phyloP scores from a whole-genome alignment of 2,113 vertebrate species.

The Peromyscus californicus region DNA sequence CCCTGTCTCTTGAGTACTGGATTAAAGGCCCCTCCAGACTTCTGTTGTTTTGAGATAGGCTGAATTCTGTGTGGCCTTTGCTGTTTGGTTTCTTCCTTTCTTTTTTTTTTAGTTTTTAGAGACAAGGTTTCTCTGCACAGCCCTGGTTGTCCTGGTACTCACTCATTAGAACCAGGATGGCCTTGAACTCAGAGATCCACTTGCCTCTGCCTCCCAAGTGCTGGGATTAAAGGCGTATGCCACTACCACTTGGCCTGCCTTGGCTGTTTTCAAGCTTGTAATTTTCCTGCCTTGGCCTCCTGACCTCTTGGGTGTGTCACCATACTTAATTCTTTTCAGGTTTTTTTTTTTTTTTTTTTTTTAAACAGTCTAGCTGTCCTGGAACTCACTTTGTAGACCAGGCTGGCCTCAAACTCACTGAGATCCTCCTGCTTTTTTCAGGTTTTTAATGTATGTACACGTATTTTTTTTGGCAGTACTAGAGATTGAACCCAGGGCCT shows the following conservation, averaged over 20 bases:
- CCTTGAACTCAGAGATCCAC: background rate
- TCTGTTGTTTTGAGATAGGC: background rate
- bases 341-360: background rate
- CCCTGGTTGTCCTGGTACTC: background rate
- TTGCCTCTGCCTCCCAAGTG: background rate
- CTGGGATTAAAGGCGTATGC: background rate
- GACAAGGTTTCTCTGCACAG: background rate
- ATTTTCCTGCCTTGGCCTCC: background rate
- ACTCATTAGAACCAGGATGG: background rate
- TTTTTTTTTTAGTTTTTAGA: background rate
- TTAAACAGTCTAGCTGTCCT: no score
- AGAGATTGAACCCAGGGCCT: background rate
- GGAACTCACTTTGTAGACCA: no score
- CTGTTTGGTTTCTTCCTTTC: background rate
- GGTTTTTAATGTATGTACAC: background rate
- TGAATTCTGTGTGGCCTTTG: background rate
- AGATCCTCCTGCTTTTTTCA: background rate
- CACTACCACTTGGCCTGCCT: background rate
- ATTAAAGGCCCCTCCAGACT: background rate
- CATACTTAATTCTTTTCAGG: background rate
- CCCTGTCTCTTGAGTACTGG: background rate
- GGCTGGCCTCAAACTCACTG: no score
- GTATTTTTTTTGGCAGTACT: background rate
- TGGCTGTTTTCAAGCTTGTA: background rate
- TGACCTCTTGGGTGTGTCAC: background rate